Evolutionary conservation across 2,113 vertebrate genomes (phyloP).

Genomic region (Athene cunicularia): DNA sequence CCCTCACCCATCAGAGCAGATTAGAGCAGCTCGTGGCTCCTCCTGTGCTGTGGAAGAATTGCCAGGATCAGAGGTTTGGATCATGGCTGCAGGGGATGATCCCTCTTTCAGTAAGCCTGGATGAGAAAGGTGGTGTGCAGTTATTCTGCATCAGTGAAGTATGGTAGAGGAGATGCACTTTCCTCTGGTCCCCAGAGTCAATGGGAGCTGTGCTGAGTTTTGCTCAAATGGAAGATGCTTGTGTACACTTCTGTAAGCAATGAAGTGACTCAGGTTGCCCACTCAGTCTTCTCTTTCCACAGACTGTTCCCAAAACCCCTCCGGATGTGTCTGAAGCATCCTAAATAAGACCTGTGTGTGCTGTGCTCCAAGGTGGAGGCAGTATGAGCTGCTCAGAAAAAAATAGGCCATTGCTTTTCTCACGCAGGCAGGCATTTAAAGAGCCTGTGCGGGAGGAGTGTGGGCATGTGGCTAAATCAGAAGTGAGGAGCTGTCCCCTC

Average conservation of each 20-base stretch:
- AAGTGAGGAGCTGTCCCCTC: background rate
- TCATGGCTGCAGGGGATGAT: background rate
- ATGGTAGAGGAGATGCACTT: background rate
- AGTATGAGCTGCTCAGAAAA: background rate
- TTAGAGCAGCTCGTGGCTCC: background rate
- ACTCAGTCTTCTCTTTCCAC: constrained; percentile 52
- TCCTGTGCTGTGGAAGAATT: background rate
- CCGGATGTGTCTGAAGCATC: constrained; percentile 41
- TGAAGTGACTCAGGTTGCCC: constrained; percentile 64
- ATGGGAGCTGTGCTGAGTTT: background rate
- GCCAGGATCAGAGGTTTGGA: constrained; percentile 1
- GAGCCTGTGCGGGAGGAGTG: constrained; percentile 49
- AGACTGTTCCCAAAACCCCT: constrained; percentile 43
- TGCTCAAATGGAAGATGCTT: constrained; percentile 39
- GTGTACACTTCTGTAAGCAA: constrained; percentile 46
- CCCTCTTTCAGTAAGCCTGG: background rate
- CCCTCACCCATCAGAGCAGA: background rate
- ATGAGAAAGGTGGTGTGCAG: background rate
- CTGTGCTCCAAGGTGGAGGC: background rate
- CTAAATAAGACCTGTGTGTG: constrained; percentile 10
- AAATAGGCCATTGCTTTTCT: constrained; percentile 54
- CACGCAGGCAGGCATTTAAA: constrained; percentile 39
- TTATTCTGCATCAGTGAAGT: background rate
- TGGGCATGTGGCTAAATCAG: constrained; percentile 46
- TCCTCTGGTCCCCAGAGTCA: constrained; percentile 2